phyloP scores from a whole-genome alignment of 2,113 vertebrate genomes.

The Tachysurus vachellii region DNA sequence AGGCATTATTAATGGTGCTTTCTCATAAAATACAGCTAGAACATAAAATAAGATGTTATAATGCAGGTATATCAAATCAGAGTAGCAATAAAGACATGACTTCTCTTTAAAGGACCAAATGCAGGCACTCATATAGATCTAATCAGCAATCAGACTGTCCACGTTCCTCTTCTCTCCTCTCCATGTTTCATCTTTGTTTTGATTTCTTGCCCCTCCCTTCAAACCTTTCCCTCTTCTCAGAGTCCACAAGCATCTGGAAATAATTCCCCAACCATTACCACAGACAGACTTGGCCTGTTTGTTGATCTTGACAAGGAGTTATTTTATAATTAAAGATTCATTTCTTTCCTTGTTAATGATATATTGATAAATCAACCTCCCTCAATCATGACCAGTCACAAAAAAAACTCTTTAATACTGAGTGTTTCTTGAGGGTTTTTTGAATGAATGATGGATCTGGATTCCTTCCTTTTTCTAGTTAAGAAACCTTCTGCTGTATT shows the following conservation, averaged over 20 bases:
- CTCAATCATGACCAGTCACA: neutral
- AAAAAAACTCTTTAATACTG: neutral
- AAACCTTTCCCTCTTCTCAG: constrained; percentile 3
- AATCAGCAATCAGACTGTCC: constrained; percentile 19
- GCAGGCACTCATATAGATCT: neutral
- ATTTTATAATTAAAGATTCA: constrained; percentile 47
- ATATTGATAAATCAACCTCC: constrained; percentile 32
- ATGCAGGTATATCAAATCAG: neutral
- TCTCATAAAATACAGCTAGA: neutral
- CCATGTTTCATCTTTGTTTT: constrained; percentile 17
- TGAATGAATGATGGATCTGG: neutral
- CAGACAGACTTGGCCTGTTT: constrained; percentile 48
- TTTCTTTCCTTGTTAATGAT: constrained; percentile 37
- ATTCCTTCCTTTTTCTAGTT: neutral
- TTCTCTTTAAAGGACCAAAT: constrained; percentile 1
- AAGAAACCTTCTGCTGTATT: neutral
- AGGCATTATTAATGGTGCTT: neutral
- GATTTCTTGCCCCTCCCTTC: constrained; percentile 33
- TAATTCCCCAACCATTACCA: constrained; percentile 49
- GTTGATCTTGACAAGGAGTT: constrained; percentile 58
- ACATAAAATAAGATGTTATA: neutral
- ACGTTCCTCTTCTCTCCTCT: neutral
- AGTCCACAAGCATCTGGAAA: constrained; percentile 54
- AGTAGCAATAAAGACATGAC: neutral
- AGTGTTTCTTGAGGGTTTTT: neutral